phyloP scores from a whole-genome alignment of 2,797 vertebrate species.

The Aulostomus chinensis region DNA sequence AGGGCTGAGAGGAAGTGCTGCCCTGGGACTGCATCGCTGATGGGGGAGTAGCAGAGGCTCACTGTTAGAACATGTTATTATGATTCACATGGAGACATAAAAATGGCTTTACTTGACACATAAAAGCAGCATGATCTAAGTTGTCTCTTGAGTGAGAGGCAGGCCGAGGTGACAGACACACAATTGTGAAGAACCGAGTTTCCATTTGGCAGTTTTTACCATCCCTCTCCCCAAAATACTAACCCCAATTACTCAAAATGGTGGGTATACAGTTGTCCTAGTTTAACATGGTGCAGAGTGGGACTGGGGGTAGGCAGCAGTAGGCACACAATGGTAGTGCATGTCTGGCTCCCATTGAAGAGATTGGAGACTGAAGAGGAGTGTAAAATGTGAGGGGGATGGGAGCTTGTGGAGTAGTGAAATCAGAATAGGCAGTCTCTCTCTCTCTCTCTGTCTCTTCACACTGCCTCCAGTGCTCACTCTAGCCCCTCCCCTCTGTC shows the following conservation, averaged over 20 bases:
- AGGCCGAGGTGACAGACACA: background rate
- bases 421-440: slow-evolving; percentile 68
- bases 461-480: slow-evolving; percentile 60
- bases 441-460: no score
- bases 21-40: slow-evolving; percentile 82
- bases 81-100: background rate
- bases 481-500: slow-evolving; percentile 56
- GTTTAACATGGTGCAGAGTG: slow-evolving; percentile 69
- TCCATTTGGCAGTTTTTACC: slow-evolving; percentile 7
- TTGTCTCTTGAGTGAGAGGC: background rate
- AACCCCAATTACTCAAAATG: slow-evolving; percentile 70
- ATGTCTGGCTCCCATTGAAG: slow-evolving; percentile 77
- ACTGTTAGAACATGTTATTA: background rate
- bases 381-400: slow-evolving; percentile 75
- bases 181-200: background rate
- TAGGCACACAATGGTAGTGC: slow-evolving; percentile 71
- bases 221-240: slow-evolving; percentile 39
- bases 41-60: slow-evolving; percentile 6
- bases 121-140: slow-evolving; percentile 15
- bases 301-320: slow-evolving; percentile 65
- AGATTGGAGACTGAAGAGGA: slow-evolving; percentile 63
- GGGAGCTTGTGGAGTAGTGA: slow-evolving; percentile 71
- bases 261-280: slow-evolving; percentile 68
- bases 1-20: slow-evolving; percentile 77
- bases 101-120: background rate